Evolutionary conservation across 2,888 invertebrate species (phyloP).

Genomic region (Lissonota sp.): DNA sequence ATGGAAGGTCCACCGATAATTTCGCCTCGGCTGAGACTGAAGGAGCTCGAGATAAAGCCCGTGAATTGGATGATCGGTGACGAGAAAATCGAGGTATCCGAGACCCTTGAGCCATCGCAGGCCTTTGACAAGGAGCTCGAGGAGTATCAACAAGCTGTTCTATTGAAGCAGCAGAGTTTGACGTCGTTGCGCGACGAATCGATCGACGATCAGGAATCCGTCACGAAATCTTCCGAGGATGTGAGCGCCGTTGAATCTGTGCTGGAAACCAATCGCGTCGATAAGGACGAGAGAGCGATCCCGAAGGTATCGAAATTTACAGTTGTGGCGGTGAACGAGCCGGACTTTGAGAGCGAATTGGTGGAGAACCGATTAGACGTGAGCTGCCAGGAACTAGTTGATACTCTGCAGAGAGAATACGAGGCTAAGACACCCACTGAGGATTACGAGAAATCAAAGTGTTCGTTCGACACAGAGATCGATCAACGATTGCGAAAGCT

Average conservation of each 20-base stretch:
- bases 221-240: slow-evolving; percentile 72
- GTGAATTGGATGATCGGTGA: slow-evolving; percentile 82
- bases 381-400: slow-evolving; percentile 81
- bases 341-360: slow-evolving; percentile 78
- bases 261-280: slow-evolving; percentile 57
- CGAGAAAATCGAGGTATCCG: slow-evolving; percentile 81
- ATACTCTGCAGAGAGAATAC: slow-evolving; percentile 79
- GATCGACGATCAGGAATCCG: slow-evolving; percentile 72
- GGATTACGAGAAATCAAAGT: slow-evolving; percentile 69
- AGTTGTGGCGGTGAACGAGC: slow-evolving; percentile 75
- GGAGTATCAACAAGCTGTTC: slow-evolving; percentile 75
- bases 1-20: slow-evolving; percentile 78
- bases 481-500: neutral
- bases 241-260: slow-evolving; percentile 73
- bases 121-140: slow-evolving; percentile 81
- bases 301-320: slow-evolving; percentile 73
- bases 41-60: slow-evolving; percentile 79
- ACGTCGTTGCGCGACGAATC: slow-evolving; percentile 70
- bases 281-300: slow-evolving; percentile 21
- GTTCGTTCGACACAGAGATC: slow-evolving; percentile 66
- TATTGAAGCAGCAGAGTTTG: slow-evolving; percentile 68
- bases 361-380: slow-evolving; percentile 80
- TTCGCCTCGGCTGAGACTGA: slow-evolving; percentile 77
- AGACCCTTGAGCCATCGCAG: slow-evolving; percentile 78
- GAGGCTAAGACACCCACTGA: slow-evolving; percentile 80